A percentile compares a stretch with the other conserved stretches of the same genome.
Evolutionary conservation across 2,888 invertebrate species (phyloP).

Genomic region (Brachyptera putata): DNA sequence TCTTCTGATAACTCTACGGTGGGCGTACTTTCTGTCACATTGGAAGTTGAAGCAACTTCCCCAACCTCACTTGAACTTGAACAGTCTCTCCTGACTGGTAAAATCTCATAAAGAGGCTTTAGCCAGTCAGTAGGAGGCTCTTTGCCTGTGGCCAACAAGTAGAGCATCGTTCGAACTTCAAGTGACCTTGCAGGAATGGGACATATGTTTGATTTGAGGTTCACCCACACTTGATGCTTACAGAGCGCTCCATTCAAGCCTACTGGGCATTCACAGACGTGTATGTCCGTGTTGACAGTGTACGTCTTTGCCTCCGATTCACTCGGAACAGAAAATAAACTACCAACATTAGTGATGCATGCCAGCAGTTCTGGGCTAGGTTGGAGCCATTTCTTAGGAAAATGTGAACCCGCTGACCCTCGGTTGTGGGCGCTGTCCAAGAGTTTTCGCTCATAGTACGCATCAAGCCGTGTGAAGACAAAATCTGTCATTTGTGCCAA

Average conservation of each 20-base stretch:
- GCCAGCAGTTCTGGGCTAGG: no score
- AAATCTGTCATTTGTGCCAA: slow-evolving; percentile 26
- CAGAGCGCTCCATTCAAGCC: neutral
- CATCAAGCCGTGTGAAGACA: neutral
- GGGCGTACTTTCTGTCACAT: no score
- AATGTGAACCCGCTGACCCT: no score
- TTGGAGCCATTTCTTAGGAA: neutral
- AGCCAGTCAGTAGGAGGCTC: no score
- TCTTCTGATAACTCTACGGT: no score
- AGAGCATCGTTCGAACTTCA: neutral
- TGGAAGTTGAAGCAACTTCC: no score
- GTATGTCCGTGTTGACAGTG: neutral
- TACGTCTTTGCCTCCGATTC: neutral
- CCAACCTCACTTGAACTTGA: no score
- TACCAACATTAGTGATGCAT: no score
- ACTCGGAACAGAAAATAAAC: no score
- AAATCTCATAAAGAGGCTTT: no score
- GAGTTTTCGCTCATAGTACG: slow-evolving; percentile 9
- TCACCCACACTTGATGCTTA: neutral
- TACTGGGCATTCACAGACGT: neutral
- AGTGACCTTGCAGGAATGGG: neutral
- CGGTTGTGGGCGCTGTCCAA: slow-evolving; percentile 2
- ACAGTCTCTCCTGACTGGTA: no score
- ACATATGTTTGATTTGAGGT: neutral
- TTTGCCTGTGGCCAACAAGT: neutral